Evolutionary conservation across 1,140 invertebrate species (phyloP).

Genomic region (Drosophila repletoides): DNA sequence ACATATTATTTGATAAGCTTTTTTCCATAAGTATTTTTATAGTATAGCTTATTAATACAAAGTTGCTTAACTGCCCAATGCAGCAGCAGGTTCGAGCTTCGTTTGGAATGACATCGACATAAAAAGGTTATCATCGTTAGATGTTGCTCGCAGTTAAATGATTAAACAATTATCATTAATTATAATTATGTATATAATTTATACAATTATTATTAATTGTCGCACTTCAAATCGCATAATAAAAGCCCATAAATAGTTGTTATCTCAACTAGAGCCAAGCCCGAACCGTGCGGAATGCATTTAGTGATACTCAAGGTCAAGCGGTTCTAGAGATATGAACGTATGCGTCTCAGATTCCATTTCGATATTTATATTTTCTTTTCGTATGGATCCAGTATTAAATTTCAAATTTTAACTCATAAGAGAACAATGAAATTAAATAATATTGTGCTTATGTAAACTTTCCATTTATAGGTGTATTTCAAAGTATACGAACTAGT

Average conservation of each 20-base stretch:
- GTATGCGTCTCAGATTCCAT: too few species aligned
- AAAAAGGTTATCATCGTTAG: conserved; percentile 36
- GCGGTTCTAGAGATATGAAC: neutral
- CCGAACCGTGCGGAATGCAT: neutral
- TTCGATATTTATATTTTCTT: too few species aligned
- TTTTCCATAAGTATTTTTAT: neutral
- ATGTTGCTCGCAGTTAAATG: conserved; percentile 29
- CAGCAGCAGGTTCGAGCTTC: conserved; percentile 5
- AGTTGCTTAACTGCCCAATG: conserved; percentile 7
- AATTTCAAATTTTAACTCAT: too few species aligned
- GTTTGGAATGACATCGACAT: conserved; percentile 9
- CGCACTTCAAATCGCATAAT: conserved; percentile 19
- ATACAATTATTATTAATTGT: conserved; percentile 42
- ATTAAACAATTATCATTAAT: conserved; percentile 38
- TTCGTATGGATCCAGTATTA: too few species aligned
- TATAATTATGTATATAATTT: too few species aligned
- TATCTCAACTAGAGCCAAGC: conserved; percentile 15
- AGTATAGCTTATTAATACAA: neutral
- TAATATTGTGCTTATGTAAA: too few species aligned
- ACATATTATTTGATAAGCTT: conserved; percentile 1
- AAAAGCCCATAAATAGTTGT: conserved; percentile 1
- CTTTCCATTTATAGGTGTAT: too few species aligned
- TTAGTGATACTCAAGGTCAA: conserved; percentile 3
- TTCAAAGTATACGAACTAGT: too few species aligned
- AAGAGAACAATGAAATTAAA: too few species aligned